These are phyloP conservation scores for Polylopha cassiicola DNA, from an alignment of 2,888 invertebrate genomes.

Conservation along the genomic window DNA sequence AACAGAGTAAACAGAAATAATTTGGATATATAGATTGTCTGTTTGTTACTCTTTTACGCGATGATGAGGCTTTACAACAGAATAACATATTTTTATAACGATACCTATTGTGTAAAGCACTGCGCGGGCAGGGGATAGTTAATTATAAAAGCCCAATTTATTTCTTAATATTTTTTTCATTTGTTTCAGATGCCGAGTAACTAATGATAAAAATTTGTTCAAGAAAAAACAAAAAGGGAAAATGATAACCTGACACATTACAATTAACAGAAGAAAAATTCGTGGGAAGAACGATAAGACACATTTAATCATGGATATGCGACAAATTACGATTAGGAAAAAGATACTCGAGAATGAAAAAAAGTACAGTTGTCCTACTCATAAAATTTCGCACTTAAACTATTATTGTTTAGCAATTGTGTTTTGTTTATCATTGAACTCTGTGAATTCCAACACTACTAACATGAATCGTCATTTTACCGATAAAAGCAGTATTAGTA, in stretches of 20 bases:
- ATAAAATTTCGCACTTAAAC: slow-evolving; percentile 48
- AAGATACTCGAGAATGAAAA: slow-evolving; percentile 33
- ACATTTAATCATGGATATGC: slow-evolving; percentile 48
- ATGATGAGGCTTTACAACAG: too few relatives aligned
- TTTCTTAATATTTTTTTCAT: slow-evolving; percentile 20
- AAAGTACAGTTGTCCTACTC: slow-evolving; percentile 33
- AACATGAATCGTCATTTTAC: slow-evolving; percentile 59
- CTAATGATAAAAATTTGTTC: slow-evolving; percentile 32
- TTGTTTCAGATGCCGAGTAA: slow-evolving; percentile 60
- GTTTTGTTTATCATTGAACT: slow-evolving; percentile 46
- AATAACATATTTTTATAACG: too few relatives aligned
- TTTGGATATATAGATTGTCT: too few relatives aligned
- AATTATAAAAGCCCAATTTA: too few relatives aligned
- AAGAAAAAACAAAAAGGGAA: slow-evolving; percentile 38
- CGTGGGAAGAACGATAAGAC: slow-evolving; percentile 48
- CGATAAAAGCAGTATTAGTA: slow-evolving; percentile 33
- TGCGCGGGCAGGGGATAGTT: too few relatives aligned
- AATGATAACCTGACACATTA: slow-evolving; percentile 69
- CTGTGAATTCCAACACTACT: slow-evolving; percentile 64
- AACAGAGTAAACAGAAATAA: too few relatives aligned
- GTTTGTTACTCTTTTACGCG: too few relatives aligned
- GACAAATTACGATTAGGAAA: slow-evolving; percentile 40
- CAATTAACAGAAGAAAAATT: slow-evolving; percentile 47
- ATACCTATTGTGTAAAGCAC: too few relatives aligned
- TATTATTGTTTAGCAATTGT: slow-evolving; percentile 51